Base-by-base conservation (phyloP, 92 coral and sea anemone genomes). In the Scolanthus callimorphus region DNA sequence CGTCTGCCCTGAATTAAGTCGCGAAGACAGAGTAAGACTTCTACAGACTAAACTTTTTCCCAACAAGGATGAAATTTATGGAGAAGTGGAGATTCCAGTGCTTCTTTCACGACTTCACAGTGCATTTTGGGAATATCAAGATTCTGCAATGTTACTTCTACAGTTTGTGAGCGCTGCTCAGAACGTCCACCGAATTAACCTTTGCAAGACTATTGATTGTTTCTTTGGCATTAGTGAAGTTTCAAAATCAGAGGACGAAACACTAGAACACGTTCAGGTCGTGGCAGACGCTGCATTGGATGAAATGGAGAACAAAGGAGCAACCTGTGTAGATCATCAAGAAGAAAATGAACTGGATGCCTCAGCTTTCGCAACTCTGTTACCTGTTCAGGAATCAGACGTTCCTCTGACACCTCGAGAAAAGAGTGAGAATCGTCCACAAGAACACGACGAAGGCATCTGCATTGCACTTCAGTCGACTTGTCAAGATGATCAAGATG, bases 51-150 rank as follows among this genome's bases (percentile, higher is more conserved):
- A 69, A 8, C 26, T 74, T 17, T 44, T 88, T 37, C 62, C 57
- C 55, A 46, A 39, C 11, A 9, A 26, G 3, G 62, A 67, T n/a
- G 63, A 45, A 17, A 49, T 60, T 11, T 24, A 64, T 23, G 73
- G 52, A 43, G 30, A 11, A 22, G 73, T 49, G 11, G 74, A 67
- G 31, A 71, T 66, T 29, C 30, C 70, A 13, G 51, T 49, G 20
- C 54, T 67, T 2, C 65, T 75, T 1, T 70, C 87, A 10, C 82
- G 64, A 48, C 61, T 88, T 37, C 98, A 92, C 64, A 62, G 76
- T 12, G 45, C 73, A 22, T 74, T 84, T 17, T 92, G 98, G 98
- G 50, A 52, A 62, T 59, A 80, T 31, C 78, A 67, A 25, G 39
- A 82, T 28, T 55, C 63, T 2, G 60, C 83, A 29, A 43, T 85